A percentile compares a stretch with the other conserved stretches of the same genome.
phyloP scores from a whole-genome alignment of 2,797 vertebrate species.

The Enteromius radiatus region DNA sequence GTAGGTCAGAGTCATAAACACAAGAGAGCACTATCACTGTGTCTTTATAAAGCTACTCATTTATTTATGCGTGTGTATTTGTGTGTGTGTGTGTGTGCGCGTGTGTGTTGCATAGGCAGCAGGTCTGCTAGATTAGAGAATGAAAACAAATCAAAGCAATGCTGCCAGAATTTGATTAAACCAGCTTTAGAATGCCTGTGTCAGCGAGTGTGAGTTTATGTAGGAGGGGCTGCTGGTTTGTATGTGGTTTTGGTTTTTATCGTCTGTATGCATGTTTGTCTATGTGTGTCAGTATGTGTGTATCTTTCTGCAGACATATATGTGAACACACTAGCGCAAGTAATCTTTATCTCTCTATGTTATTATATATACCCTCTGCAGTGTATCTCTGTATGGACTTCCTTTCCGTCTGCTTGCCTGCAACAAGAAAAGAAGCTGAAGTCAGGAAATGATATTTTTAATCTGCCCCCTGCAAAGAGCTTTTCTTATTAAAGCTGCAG shows the following conservation, averaged over 20 bases:
- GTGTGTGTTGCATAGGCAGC: slow-evolving; percentile 54
- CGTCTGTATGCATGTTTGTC: slow-evolving; percentile 10
- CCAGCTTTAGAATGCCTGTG: slow-evolving; percentile 5
- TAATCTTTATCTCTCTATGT: slow-evolving; percentile 3
- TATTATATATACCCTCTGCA: slow-evolving; percentile 14
- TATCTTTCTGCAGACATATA: slow-evolving; percentile 11
- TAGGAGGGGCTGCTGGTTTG: slow-evolving; percentile 31
- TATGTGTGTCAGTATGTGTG: slow-evolving; percentile 6
- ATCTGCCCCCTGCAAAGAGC: slow-evolving; percentile 72
- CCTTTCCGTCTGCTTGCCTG: slow-evolving; percentile 32
- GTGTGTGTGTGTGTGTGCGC: slow-evolving; percentile 64
- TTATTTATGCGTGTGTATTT: slow-evolving; percentile 68
- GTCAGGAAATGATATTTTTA: slow-evolving; percentile 80
- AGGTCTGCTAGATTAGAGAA: slow-evolving; percentile 68
- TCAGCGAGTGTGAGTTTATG: slow-evolving; percentile 27
- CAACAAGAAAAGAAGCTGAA: slow-evolving; percentile 65
- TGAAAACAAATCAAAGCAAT: slow-evolving; percentile 67
- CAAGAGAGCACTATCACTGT: background rate
- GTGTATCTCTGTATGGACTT: slow-evolving; percentile 16
- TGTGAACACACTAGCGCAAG: background rate
- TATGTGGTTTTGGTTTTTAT: background rate
- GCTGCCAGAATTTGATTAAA: slow-evolving; percentile 66
- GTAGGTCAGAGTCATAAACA: slow-evolving; percentile 18
- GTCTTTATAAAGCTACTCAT: slow-evolving; percentile 50
- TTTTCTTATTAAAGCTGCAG: slow-evolving; percentile 73